These are phyloP conservation scores for Ephialtes manifestator DNA, from an alignment of 2,888 invertebrate species.

Conservation along the genomic window DNA sequence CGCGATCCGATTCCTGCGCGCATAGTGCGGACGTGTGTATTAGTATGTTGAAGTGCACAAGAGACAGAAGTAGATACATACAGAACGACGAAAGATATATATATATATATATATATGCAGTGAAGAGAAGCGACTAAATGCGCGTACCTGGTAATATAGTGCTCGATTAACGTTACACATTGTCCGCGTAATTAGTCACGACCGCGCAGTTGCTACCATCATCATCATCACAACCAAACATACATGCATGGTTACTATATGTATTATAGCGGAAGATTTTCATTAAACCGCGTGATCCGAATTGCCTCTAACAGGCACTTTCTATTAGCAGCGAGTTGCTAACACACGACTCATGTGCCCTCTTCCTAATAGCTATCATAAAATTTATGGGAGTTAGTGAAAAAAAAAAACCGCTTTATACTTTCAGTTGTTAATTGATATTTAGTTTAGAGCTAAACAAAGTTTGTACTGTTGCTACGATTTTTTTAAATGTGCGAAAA, in stretches of 20 bases:
- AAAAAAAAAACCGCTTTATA: too few species aligned
- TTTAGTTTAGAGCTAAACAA: too few species aligned
- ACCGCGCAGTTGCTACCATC: slow-evolving; percentile 58
- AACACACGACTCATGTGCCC: slow-evolving; percentile 30
- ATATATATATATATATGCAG: not conserved
- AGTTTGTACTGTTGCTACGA: too few species aligned
- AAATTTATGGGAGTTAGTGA: slow-evolving; percentile 13
- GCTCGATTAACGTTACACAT: slow-evolving; percentile 73
- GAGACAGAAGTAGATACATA: not conserved
- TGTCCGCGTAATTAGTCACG: slow-evolving; percentile 74
- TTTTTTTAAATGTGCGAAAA: too few species aligned
- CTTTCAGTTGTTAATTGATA: too few species aligned
- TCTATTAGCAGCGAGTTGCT: slow-evolving; percentile 58
- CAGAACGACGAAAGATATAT: slow-evolving; percentile 32
- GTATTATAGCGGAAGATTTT: slow-evolving; percentile 52
- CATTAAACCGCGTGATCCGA: slow-evolving; percentile 69
- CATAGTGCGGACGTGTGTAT: slow-evolving; percentile 42
- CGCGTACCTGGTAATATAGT: slow-evolving; percentile 66
- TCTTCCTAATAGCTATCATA: slow-evolving; percentile 26
- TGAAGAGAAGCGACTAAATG: slow-evolving; percentile 40
- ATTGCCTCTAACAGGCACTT: slow-evolving; percentile 56
- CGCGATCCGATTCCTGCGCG: slow-evolving; percentile 63
- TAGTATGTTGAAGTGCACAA: slow-evolving; percentile 19
- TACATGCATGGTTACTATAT: slow-evolving; percentile 10
- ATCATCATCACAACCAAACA: slow-evolving; percentile 22